A percentile compares a stretch with the other conserved stretches of the same genome.
Conservation (phyloP, 2,113 vertebrate species). For the Genyomyrus donnyi region DNA sequence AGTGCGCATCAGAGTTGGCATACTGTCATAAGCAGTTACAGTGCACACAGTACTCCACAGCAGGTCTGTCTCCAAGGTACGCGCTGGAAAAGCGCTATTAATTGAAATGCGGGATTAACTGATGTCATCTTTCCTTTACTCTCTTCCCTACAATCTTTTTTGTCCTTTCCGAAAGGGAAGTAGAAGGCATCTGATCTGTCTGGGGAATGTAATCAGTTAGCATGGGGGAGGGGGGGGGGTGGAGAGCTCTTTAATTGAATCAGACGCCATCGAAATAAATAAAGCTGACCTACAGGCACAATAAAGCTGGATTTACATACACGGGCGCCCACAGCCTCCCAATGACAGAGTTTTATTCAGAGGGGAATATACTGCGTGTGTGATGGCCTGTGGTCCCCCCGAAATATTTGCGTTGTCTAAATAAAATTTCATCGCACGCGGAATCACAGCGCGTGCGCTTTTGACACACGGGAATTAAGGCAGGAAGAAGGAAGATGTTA, state of each 20-base stretch:
- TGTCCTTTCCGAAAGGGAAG: conserved; percentile 27
- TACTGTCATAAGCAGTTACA: conserved; percentile 8
- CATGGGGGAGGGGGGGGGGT: conserved; percentile 23
- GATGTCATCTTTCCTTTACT: conserved; percentile 40
- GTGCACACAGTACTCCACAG: conserved; percentile 3
- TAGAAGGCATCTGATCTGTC: conserved; percentile 38
- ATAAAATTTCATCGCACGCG: neutral
- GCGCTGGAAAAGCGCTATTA: conserved; percentile 37
- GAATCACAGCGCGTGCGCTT: neutral
- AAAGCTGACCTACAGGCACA: conserved; percentile 17
- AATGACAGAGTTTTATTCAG: neutral
- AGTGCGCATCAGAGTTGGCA: neutral
- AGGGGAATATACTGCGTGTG: no score
- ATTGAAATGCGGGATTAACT: conserved; percentile 48
- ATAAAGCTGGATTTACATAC: conserved; percentile 11
- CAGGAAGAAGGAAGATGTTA: neutral
- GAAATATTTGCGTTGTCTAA: neutral
- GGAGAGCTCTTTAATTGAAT: neutral
- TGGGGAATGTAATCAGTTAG: conserved; percentile 33
- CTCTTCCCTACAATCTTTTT: neutral
- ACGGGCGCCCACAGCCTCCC: conserved; percentile 13
- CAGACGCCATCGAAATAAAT: neutral
- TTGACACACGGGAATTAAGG: neutral
- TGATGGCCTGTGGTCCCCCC: neutral
- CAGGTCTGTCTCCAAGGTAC: conserved; percentile 16